phyloP scores from a whole-genome alignment of 2,888 invertebrate species.

The Xestoiulus laeticollis region DNA sequence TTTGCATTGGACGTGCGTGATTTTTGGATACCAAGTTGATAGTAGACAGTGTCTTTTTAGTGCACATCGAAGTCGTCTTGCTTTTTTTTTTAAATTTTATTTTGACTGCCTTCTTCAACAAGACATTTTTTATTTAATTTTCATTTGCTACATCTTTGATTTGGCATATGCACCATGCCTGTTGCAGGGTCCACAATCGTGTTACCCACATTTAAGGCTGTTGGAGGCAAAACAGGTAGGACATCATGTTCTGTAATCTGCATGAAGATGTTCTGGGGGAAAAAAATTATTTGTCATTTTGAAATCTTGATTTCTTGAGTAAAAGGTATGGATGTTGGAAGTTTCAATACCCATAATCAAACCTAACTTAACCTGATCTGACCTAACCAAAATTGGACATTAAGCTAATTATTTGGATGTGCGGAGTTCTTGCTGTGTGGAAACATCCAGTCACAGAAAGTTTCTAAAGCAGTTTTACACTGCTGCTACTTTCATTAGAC shows the following conservation, averaged over 20 bases:
- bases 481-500: too few species aligned
- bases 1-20: not conserved
- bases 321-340: too few species aligned
- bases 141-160: not conserved
- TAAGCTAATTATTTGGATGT: too few species aligned
- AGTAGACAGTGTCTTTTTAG: not conserved
- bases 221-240: constrained; percentile 45
- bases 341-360: too few species aligned
- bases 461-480: too few species aligned
- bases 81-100: not conserved
- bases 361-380: too few species aligned
- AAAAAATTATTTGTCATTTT: not conserved
- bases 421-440: too few species aligned
- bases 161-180: constrained; percentile 47
- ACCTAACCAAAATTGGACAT: too few species aligned
- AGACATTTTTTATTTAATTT: not conserved
- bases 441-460: too few species aligned
- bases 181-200: constrained; percentile 46
- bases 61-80: not conserved
- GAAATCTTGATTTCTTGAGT: too few species aligned
- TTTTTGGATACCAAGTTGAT: not conserved
- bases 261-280: not conserved
- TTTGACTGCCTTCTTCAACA: not conserved
- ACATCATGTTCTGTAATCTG: not conserved
- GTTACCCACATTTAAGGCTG: constrained; percentile 49